Base-by-base conservation (phyloP, 1,140 invertebrate genomes). In the Cyphomyrmex costatus region DNA sequence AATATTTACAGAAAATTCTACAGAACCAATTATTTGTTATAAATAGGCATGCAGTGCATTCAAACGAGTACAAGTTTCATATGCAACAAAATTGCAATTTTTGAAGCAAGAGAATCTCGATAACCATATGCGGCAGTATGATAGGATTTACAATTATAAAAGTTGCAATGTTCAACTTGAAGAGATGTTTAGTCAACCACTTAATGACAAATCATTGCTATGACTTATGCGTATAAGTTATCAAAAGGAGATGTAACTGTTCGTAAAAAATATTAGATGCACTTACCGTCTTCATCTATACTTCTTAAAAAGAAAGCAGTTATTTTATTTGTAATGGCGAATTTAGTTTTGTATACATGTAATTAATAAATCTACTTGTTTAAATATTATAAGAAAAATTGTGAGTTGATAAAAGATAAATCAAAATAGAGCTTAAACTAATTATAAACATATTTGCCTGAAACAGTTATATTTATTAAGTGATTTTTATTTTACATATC, bases 1-100 rank as follows among this genome's bases (percentile, higher is more conserved):
- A 91, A 94, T n/a, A 86, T 92, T 10, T 94, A 91, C 27, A 92
- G 91, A 0, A 87, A 84, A 5, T 92, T 93, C 16, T 93, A 91
- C 76, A 91, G 83, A 0, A 92, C 86, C 33, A 89, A 90, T 51
- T 87, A 90, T 16, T 92, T 90, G 0, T 53, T 86, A 87, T 19
- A 93, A 91, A n/a, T 10, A 42, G 36, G 0, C 36, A 42, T 42
- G 10, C 92, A 94, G 49, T 76, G 5, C 92, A 94, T 21, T 33
- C 88, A 16, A 91, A 92, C 33, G 87, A 89, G 0, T 91, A 89
- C 61, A 93, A 89, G 49, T 93, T 88, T 33, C 87, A 76, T 91
- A 0, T 93, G 92, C 46, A 89, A 92, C 33, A 92, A 90, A 7
- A 53, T 42, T 42, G 10, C 10, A 53, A 53, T 63, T 92, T 0